Conservation (phyloP, 2,113 vertebrate species). For the Numida meleagris region DNA sequence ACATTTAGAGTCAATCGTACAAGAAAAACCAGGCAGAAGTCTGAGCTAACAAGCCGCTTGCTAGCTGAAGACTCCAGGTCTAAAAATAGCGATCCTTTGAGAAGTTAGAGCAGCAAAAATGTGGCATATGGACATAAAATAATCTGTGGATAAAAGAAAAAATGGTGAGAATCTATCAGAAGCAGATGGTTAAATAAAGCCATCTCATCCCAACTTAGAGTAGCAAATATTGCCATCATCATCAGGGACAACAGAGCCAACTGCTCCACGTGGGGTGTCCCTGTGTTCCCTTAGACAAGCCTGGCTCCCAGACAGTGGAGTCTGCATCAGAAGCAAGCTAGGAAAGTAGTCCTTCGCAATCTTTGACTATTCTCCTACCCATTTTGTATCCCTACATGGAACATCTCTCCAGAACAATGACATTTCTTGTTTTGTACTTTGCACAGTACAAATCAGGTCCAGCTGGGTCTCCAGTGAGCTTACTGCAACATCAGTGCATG, state of each 20-base stretch:
- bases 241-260: background rate
- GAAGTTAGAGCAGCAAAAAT: slow-evolving; percentile 18
- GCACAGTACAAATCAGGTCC: background rate
- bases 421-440: background rate
- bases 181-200: slow-evolving; percentile 17
- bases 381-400: background rate
- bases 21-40: background rate
- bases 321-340: background rate
- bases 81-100: slow-evolving; percentile 34
- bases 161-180: background rate
- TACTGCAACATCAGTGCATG: background rate
- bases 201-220: background rate
- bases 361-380: background rate
- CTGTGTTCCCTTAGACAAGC: background rate
- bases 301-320: background rate
- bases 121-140: background rate
- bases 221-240: background rate
- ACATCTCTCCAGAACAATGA: background rate
- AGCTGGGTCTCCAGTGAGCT: background rate
- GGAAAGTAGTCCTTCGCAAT: background rate
- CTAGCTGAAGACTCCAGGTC: background rate
- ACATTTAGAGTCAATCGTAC: too few species aligned
- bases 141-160: background rate
- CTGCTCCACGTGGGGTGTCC: rapidly evolving
- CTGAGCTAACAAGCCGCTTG: background rate